Conservation (phyloP, 2,797 vertebrate genomes). For the Setipinna tenuifilis region DNA sequence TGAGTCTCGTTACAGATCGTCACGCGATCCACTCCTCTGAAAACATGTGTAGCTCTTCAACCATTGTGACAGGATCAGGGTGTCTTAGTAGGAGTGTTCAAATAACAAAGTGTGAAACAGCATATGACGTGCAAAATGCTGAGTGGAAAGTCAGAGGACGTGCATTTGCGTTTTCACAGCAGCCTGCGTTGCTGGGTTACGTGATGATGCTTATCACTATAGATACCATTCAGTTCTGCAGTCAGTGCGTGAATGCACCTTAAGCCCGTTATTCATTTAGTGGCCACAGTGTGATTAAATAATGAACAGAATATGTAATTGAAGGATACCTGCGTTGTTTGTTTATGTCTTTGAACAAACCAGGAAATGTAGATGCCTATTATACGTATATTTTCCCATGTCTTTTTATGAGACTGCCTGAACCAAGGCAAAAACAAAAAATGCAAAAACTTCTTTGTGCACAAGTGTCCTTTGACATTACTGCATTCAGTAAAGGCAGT, state of each 20-base stretch:
- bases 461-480: background rate
- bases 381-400: background rate
- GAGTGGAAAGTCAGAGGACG: background rate
- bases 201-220: constrained; percentile 8
- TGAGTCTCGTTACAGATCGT: constrained; percentile 62
- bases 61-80: background rate
- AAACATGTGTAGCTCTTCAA: background rate
- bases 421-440: background rate
- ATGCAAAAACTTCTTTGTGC: background rate
- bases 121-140: background rate
- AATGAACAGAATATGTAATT: background rate
- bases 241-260: background rate
- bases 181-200: background rate
- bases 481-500: background rate
- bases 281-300: background rate
- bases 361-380: background rate
- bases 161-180: background rate
- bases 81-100: background rate
- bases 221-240: background rate
- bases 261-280: background rate
- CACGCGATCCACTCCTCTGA: background rate
- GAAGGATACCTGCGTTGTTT: background rate
- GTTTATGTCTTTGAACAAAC: background rate
- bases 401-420: background rate
- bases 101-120: background rate